Evolutionary conservation across 1,140 invertebrate genomes (phyloP), one percentile per base, ranked within the genome.

Genomic region (Lepidurus arcticus): DNA sequence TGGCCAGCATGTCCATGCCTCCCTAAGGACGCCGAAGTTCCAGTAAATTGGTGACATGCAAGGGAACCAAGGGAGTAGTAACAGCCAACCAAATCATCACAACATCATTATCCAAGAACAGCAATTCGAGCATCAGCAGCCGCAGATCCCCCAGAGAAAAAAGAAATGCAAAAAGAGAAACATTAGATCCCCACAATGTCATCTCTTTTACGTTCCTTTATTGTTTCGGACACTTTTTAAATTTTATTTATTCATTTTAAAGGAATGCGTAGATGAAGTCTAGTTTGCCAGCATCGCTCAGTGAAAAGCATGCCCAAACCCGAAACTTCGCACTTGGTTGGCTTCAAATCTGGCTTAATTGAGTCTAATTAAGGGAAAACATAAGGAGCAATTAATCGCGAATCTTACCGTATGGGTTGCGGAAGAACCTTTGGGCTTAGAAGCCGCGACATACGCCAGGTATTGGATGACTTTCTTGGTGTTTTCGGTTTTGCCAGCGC

Each of bases 381-480:
- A 75, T 0, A 75, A 16, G 34, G 16, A 24, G 5, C 1, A n/a
- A 24, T 80, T 79, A 43, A 75, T 43, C 0, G 24, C 42, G 73
- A 42, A 21, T 78, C 91, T 90, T 91, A 96, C 95, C 89, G 95
- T 94, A 85, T 95, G 88, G 73, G 88, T 84, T 10, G 87, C 84
- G 21, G 84, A 82, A 34, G 83, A 79, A 10, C 65, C 92, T 86
- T 95, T 95, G 76, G 94, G 94, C 86, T 97, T 97, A 10, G 96
- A 98, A 13, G 97, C 96, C 81, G 97, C 97, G 47, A 99, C 97
- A 87, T 96, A 98, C 3, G 97, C 97, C 84, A 99, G 88, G 89
- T 99, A 99, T 87, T 99, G 98, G 84, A 99, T 99, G 44, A 99
- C 98, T 90, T 99, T 99, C 88, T 99, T 99, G 73, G 98, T 99